Percentiles rank a stretch among this genome's conserved stretches.
Conservation (phyloP, 2,888 invertebrate genomes). For the Philopedon plagiatum region DNA sequence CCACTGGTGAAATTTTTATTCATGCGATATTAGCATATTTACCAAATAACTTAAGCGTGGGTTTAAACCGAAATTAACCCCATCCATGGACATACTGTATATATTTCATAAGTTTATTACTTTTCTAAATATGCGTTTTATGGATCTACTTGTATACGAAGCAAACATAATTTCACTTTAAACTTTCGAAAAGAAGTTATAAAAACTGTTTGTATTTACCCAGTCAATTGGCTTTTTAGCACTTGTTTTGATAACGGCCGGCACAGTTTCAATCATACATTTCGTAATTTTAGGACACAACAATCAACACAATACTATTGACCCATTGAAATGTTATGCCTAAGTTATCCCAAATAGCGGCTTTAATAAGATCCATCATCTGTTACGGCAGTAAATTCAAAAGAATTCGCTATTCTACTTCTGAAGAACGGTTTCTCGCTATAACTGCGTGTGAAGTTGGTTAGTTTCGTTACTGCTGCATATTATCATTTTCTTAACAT, state of each 20-base stretch:
- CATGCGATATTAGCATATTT: no score
- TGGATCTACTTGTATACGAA: no score
- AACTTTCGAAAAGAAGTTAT: no score
- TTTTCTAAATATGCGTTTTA: no score
- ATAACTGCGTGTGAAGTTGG: constrained; percentile 27
- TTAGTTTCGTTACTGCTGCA: constrained; percentile 35
- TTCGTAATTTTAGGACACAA: constrained; percentile 3
- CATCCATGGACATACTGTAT: no score
- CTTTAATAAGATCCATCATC: constrained; percentile 39
- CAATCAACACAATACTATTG: constrained; percentile 3
- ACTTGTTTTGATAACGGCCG: not conserved
- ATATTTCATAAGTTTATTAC: no score
- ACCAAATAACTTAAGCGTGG: no score
- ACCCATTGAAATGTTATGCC: constrained; percentile 6
- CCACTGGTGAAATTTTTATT: no score
- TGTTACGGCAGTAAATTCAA: constrained; percentile 28
- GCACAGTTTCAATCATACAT: not conserved
- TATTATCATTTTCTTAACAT: constrained; percentile 32
- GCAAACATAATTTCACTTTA: no score
- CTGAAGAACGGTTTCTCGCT: constrained; percentile 53
- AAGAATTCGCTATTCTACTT: constrained; percentile 48
- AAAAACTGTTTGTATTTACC: no score
- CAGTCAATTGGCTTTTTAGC: not conserved
- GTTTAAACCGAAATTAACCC: no score
- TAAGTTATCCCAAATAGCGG: constrained; percentile 33